These are phyloP conservation scores for Drosophila atroscutellata DNA, from an alignment of 2,888 invertebrate species.

Conservation along the genomic window DNA sequence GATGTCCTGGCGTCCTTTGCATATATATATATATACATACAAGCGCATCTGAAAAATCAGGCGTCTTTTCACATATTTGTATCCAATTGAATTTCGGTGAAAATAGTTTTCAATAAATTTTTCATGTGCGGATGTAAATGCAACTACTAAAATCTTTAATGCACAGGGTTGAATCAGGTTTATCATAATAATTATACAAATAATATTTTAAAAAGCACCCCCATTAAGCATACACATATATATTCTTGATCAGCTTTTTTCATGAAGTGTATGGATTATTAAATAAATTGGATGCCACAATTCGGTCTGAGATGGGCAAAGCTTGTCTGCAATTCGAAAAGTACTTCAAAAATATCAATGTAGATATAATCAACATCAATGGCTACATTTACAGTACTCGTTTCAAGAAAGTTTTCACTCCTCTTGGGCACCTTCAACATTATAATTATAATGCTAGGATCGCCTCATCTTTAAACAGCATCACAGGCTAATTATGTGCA, in stretches of 20 bases:
- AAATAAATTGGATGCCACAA: too few relatives aligned
- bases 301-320: too few relatives aligned
- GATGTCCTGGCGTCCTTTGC: not conserved
- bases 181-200: not conserved
- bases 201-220: not conserved
- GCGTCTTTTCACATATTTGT: slow-evolving; percentile 25
- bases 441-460: too few relatives aligned
- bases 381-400: not conserved
- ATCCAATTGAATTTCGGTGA: slow-evolving; percentile 22
- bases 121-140: slow-evolving; percentile 13
- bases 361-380: not conserved
- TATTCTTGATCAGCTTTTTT: not conserved
- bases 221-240: not conserved
- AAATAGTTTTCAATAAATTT: slow-evolving; percentile 39
- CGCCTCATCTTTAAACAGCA: too few relatives aligned
- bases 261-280: not conserved
- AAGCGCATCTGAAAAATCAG: not conserved
- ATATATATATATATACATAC: not conserved
- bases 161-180: not conserved
- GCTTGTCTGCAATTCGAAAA: not conserved
- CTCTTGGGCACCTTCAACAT: too few relatives aligned
- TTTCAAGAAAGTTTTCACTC: too few relatives aligned
- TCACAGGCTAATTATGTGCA: too few relatives aligned
- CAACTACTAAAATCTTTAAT: not conserved
- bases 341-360: not conserved